Base-by-base conservation (phyloP, 2,113 vertebrate species). In the Argyrosomus japonicus region DNA sequence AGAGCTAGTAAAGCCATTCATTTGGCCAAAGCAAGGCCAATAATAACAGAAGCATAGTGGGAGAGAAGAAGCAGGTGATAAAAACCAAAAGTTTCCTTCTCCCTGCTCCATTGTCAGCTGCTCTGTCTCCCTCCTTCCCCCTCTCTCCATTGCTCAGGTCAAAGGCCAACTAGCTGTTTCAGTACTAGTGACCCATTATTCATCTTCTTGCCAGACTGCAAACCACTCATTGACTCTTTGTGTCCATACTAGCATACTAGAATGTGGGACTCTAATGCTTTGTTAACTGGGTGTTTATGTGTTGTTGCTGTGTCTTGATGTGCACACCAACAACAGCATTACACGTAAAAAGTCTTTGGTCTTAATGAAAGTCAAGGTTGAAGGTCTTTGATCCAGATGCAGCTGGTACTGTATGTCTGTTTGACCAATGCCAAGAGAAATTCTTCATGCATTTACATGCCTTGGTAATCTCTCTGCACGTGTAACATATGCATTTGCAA, bases 131-230 rank as follows among this genome's bases (percentile, higher is more conserved):
- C 14, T 47, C 29, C 43, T n/a, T 8, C 29, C 21, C 5, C 19
- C 10, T 65, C 53, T 67, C 23, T 27, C 5, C 6, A 11, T 61
- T 73, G 36, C 50, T 25, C 43, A 14, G 56, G 47, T 84, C 67
- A 81, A 79, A 63, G 45, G 61, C 4, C 65, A 10, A 8, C 27
- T 36, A 7, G 14, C 13, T 64, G 40, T 53, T 80, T 69, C 45
- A 51, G 21, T 29, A 8, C 6, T 5, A 18, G 13, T 19, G 43
- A 3, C 17, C 23, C 58, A 69, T 60, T 63, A 72, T 75, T 77
- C 40, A 11, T 53, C 10, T 69, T 68, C 78, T 50, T 40, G 21
- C 23, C 48, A 69, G 65, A 36, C 25, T 25, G 36, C 50, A 23
- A 19, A 56, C 8, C 18, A 53, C 63, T 45, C 54, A 27, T 19